Evolutionary conservation across 2,888 invertebrate species (phyloP).

Genomic region (Caenorhabditis sp.): DNA sequence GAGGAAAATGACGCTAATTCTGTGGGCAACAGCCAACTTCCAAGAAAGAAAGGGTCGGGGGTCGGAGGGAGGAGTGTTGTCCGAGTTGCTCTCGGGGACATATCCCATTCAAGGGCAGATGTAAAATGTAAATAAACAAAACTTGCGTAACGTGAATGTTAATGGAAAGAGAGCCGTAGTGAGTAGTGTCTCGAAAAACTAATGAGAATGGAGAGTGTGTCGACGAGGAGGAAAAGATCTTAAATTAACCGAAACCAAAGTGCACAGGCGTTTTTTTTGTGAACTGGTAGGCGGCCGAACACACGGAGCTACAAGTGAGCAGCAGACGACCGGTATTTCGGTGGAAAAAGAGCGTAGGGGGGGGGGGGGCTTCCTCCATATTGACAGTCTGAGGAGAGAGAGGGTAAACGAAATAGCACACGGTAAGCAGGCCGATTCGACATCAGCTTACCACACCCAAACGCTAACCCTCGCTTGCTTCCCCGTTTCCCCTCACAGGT

Average conservation of each 20-base stretch:
- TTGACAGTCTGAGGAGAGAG: slow-evolving; percentile 41
- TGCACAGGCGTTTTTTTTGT: slow-evolving; percentile 10
- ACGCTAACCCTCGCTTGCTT: slow-evolving; percentile 28
- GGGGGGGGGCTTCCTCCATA: slow-evolving; percentile 27
- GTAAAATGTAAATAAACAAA: slow-evolving; percentile 26
- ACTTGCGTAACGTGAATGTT: slow-evolving; percentile 4
- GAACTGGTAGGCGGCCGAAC: slow-evolving; percentile 35
- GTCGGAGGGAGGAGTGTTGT: no score
- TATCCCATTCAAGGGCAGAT: background rate
- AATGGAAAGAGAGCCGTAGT: background rate
- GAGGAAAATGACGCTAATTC: no score
- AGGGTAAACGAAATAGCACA: slow-evolving; percentile 41
- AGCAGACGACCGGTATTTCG: slow-evolving; percentile 37
- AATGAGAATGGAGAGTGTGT: background rate
- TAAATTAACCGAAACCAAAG: background rate
- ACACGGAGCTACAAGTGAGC: slow-evolving; percentile 38
- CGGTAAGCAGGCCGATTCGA: slow-evolving; percentile 54
- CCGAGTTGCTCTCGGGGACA: no score
- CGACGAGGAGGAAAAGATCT: no score
- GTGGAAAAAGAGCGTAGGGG: slow-evolving; percentile 26
- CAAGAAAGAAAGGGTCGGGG: background rate
- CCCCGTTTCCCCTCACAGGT: no score
- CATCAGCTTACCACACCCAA: slow-evolving; percentile 53
- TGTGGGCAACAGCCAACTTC: no score
- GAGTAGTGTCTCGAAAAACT: background rate